Conservation (phyloP, 2,113 vertebrate species). For the Danionella cerebrum region DNA sequence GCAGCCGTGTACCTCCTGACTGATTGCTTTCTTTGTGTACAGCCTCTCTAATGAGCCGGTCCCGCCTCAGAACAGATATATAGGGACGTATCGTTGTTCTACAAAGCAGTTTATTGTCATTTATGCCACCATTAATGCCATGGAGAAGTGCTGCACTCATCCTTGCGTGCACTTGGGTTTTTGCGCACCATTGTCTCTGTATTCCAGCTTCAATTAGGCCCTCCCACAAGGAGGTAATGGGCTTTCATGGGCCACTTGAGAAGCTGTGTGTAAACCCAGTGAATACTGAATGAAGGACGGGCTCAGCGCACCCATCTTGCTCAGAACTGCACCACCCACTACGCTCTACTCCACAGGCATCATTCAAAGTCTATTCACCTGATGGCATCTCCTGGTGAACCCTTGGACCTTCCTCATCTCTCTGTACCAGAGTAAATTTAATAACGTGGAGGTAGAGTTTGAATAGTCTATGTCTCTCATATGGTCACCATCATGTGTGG, state of each 20-base stretch:
- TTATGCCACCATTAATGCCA: conserved; percentile 31
- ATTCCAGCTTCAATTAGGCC: conserved; percentile 55
- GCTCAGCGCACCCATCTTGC: background rate
- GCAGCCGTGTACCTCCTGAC: conserved; percentile 15
- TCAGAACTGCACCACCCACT: conserved; percentile 3
- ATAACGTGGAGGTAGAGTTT: too few species aligned
- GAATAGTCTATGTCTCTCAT: too few species aligned
- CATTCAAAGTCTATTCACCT: conserved; percentile 33
- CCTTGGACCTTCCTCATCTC: conserved; percentile 13
- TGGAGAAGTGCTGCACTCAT: conserved; percentile 38
- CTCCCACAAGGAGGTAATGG: conserved; percentile 55
- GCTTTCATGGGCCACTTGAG: conserved; percentile 57
- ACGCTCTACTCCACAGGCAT: background rate
- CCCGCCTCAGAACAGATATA: conserved; percentile 2
- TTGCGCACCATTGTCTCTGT: conserved; percentile 37
- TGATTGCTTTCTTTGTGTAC: conserved; percentile 12
- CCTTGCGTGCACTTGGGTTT: conserved; percentile 43
- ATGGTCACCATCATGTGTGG: too few species aligned
- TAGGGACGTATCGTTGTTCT: conserved; percentile 20
- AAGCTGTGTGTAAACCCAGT: conserved; percentile 42
- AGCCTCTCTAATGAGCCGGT: conserved; percentile 1
- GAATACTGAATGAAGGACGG: conserved; percentile 49
- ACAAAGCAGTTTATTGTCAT: conserved; percentile 36
- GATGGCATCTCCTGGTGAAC: conserved; percentile 25
- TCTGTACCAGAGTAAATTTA: background rate